Conservation (phyloP, 2,113 vertebrate species). For the Microtus oregoni region DNA sequence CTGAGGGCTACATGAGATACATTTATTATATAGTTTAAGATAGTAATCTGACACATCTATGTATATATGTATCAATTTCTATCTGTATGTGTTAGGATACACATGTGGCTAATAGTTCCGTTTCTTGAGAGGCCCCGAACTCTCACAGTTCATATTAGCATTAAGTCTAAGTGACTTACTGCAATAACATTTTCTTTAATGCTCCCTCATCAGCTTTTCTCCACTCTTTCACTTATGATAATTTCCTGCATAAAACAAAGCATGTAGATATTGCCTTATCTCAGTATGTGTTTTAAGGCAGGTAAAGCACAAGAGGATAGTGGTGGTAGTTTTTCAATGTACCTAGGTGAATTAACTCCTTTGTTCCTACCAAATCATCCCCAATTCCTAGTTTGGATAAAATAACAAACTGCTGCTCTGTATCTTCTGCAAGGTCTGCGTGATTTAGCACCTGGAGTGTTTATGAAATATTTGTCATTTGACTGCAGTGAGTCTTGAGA, state of each 20-base stretch:
- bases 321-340: neutral
- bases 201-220: neutral
- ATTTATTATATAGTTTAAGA: neutral
- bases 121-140: neutral
- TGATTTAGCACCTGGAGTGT: neutral
- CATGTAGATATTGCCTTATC: neutral
- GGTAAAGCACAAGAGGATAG: neutral
- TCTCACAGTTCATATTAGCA: neutral
- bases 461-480: neutral
- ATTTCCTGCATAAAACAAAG: constrained; percentile 44
- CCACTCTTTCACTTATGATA: neutral
- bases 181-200: neutral
- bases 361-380: neutral
- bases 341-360: neutral
- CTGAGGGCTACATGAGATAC: neutral
- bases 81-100: neutral
- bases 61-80: neutral
- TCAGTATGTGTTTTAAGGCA: neutral
- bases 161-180: neutral
- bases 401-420: neutral
- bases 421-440: neutral
- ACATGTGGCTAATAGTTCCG: neutral
- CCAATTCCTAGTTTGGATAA: neutral
- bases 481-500: neutral
- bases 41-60: neutral